A percentile compares a stretch with the other conserved stretches of the same genome.
These are phyloP conservation scores for Eubasilissa regina DNA, from an alignment of 1,140 invertebrate genomes.

Conservation along the genomic window DNA sequence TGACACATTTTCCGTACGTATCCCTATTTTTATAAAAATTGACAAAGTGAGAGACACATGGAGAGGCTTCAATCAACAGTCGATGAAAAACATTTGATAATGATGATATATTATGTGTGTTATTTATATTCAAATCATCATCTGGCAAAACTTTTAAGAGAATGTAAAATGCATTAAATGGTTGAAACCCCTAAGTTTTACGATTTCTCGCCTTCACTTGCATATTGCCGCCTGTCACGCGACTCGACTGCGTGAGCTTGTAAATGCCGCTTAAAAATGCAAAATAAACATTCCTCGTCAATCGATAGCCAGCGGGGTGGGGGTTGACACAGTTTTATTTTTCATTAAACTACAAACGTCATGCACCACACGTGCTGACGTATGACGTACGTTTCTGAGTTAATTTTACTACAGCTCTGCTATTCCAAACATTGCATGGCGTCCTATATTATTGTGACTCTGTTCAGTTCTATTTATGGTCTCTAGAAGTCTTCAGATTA, in stretches of 20 bases:
- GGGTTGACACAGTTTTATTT: background rate
- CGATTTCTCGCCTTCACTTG: slow-evolving; percentile 3
- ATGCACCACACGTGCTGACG: background rate
- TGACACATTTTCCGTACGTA: too few species aligned
- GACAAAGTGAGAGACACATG: too few species aligned
- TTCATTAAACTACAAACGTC: slow-evolving; percentile 17
- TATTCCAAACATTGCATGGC: background rate
- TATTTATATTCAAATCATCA: too few species aligned
- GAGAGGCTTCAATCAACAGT: too few species aligned
- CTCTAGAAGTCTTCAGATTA: too few species aligned
- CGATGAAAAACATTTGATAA: too few species aligned
- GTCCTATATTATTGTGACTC: too few species aligned
- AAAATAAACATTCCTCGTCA: slow-evolving; percentile 12
- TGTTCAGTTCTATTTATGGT: too few species aligned
- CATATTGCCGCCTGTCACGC: background rate
- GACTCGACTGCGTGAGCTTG: background rate
- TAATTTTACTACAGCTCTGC: slow-evolving; percentile 14
- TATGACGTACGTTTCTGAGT: background rate
- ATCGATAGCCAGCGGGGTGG: slow-evolving; percentile 5
- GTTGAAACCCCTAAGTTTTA: background rate
- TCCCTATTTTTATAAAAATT: too few species aligned
- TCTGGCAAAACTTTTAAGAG: too few species aligned
- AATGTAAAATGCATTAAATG: too few species aligned
- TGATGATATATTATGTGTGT: too few species aligned
- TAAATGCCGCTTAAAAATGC: slow-evolving; percentile 14